Base-by-base conservation (phyloP, 1,140 invertebrate species). In the Bilobella aurantiaca region DNA sequence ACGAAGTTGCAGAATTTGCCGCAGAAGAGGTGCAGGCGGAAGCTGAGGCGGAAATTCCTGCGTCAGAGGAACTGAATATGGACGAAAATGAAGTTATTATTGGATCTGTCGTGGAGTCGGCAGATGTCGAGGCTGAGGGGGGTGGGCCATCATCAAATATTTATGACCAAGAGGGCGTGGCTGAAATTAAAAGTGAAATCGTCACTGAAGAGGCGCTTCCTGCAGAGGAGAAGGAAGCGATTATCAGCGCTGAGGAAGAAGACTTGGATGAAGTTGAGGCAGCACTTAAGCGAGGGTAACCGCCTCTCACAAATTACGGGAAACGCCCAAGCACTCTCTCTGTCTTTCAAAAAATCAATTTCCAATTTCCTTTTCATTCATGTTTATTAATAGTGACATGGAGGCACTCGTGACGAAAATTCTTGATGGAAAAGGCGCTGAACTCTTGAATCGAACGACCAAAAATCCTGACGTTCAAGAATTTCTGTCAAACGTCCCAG, bases 401-500 rank as follows among this genome's bases (percentile, higher is more conserved):
- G 91, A 93, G 76, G 87, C 91, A 78, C 78, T 95, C 70, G 91
- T 91, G n/a, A 82, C 87, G 62, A 78, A 92, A 69, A 90, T 95
- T 1, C 79, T 95, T 5, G 89, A 89, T 66, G 92, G 92, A 1
- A 86, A 92, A 73, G 91, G 91, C 0, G 83, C 86, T 64, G 82
- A 86, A 74, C 78, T 96, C 37, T 78, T 92, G 28, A 86, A 86
- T 0, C 80, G 85, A 68, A 83, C 81, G 56, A 88, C 89, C 29
- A 79, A 80, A 46, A 87, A 93, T 77, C 79, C 85, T 1, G 91
- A 95, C 78, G 82, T 94, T 18, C 89, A 95, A 77, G 84, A 88
- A 3, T 95, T 96, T 78, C 81, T 96, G 53, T 85, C 91, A 73
- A 91, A 93, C 74, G 87, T 96, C 53, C 91, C 92, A 3, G 82